Percentiles rank a stretch among this genome's conserved stretches.
Conservation (phyloP, 2,113 vertebrate species). For the Eptatretus burgeri region DNA sequence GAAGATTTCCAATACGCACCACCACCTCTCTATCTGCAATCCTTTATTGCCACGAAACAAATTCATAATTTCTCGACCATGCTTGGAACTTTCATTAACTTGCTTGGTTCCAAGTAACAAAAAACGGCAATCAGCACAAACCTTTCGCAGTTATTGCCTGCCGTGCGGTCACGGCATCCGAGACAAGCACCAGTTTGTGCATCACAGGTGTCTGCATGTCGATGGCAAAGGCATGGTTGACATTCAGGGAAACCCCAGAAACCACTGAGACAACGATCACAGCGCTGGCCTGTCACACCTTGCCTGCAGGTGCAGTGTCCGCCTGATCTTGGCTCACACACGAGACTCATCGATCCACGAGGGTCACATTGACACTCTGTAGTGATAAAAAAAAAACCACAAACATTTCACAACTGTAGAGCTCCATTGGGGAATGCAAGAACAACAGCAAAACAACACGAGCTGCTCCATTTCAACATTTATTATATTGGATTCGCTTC, state of each 20-base stretch:
- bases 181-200: conserved; percentile 31
- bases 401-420: too few relatives aligned
- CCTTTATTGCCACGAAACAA: too few relatives aligned
- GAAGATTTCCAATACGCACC: too few relatives aligned
- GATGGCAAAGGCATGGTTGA: conserved; percentile 51
- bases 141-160: conserved; percentile 56
- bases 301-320: conserved; percentile 58
- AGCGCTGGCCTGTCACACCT: conserved; percentile 37
- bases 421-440: too few relatives aligned
- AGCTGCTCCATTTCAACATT: too few relatives aligned
- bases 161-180: conserved; percentile 37
- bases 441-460: too few relatives aligned
- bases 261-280: conserved; percentile 45
- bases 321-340: conserved; percentile 29
- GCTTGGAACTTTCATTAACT: neutral
- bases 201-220: conserved; percentile 42
- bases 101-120: neutral
- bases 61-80: too few relatives aligned
- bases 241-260: conserved; percentile 77
- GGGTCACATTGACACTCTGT: conserved; percentile 46
- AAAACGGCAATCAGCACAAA: conserved; percentile 10
- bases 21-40: too few relatives aligned
- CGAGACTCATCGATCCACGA: conserved; percentile 32
- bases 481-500: too few relatives aligned
- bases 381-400: neutral